Evolutionary conservation across 2,888 invertebrate species (phyloP), one percentile per base, ranked within the genome.

Genomic region (Cerceris rybyensis): DNA sequence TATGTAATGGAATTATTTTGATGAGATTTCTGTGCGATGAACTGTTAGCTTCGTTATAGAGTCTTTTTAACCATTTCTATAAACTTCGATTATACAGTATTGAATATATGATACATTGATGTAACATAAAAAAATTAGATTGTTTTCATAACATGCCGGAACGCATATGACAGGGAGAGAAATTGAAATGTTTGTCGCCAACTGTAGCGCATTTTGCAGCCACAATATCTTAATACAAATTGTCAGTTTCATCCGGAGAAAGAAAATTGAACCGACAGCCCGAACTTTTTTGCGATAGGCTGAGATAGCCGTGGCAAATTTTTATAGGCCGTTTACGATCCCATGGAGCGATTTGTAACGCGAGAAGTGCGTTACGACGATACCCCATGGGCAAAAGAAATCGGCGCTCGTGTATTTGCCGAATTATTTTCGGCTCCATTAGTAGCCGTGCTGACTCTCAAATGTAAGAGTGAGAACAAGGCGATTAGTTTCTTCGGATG

Each of bases 291-390:
- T 80, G 73, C 84, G 80, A 86, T 84, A 81, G 84, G 75, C 75
- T 70, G 78, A 82, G 85, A 88, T 80, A 82, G 74, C 86, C 85
- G 83, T 86, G 83, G 68, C 81, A 82, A 86, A 88, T 88, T 88
- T 89, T 88, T 89, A 89, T 88, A 86, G 88, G 85, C 85, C 82
- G 86, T 88, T 89, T 89, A 88, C 86, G 87, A 89, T 80, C 83
- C 76, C 75, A 86, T 78, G 59, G 77, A 80, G 77, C 83, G 85
- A 88, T 88, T 86, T 85, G 87, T 89, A 87, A 89, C 85, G 79
- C 78, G 86, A 86, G 87, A 83, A 82, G 75, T 66, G 60, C 70
- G 76, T 70, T 72, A 73, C 58, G 60, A 28, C 55, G 59, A 50
- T 73, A 68, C 65, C 70, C 65, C 73, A 54, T 17, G 70, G 69